Base-by-base conservation (phyloP, 1,140 invertebrate genomes). In the Drosophila seguyi region DNA sequence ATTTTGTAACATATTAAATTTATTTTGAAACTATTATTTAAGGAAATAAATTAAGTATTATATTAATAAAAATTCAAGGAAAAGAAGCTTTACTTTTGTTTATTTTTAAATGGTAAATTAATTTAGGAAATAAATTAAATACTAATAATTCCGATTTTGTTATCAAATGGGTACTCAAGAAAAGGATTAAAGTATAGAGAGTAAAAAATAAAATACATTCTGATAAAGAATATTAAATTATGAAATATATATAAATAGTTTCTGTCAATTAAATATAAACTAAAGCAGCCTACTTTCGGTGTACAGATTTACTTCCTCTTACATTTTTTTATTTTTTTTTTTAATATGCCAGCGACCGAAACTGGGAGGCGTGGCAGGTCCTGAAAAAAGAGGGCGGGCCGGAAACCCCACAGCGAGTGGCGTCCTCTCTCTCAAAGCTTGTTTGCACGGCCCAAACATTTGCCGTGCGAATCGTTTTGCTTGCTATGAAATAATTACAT, bases 401-500 rank as follows among this genome's bases (percentile, higher is more conserved):
- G 31, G 31, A 11, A 34, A 13, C 36, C 27, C 2, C 41, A 31
- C 31, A 34, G 39, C 38, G 50, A 76, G 73, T 76, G 73, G 72
- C 62, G 42, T 59, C 73, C 73, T 78, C 42, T 44, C 71, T 88
- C 67, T 90, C 80, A 84, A 84, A 88, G 84, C 80, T 81, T 88
- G 84, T 88, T 88, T 88, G 76, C 85, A 67, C 53, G 72, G 66
- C 66, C 72, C 84, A 88, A 88, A 88, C 80, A 88, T 84, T 90
- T 87, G 80, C 84, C 75, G 53, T 63, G 82, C 68, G 74, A 81
- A 75, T 86, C 75, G 75, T 88, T 81, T 59, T 87, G 79, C 83
- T 75, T 78, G 75, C 71, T 62, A 73, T 81, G 81, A 75, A 73
- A 88, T 88, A 88, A 88, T 88, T 88, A 88, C 85, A 88, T 88